Evolutionary conservation across 1,140 invertebrate species (phyloP).

Genomic region (Achroia grisella): DNA sequence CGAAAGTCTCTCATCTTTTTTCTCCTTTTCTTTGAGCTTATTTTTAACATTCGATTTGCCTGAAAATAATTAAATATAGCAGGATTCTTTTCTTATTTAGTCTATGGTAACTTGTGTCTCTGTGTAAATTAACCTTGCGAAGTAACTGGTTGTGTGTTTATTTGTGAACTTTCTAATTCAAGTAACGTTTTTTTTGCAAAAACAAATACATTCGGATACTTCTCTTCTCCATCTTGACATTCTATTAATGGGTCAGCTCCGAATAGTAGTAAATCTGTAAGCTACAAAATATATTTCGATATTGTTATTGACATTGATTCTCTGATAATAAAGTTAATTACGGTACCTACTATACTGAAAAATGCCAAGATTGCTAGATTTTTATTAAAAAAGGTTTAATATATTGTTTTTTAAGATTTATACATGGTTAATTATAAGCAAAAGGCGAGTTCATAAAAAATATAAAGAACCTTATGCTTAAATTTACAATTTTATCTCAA

Average conservation of each 20-base stretch:
- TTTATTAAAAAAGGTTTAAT: too few relatives aligned
- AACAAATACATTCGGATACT: conserved; percentile 46
- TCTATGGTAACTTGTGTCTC: too few relatives aligned
- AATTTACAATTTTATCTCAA: too few relatives aligned
- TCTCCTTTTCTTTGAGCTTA: conserved; percentile 21
- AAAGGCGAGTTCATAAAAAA: too few relatives aligned
- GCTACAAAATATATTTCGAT: conserved; percentile 21
- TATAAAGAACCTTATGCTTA: too few relatives aligned
- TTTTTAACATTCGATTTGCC: conserved; percentile 26
- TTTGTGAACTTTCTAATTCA: conserved; percentile 23
- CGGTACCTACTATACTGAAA: too few relatives aligned
- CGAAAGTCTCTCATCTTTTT: conserved; percentile 23
- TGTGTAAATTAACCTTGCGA: conserved; percentile 1
- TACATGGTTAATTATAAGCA: too few relatives aligned
- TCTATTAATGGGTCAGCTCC: conserved; percentile 50
- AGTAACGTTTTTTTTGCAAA: conserved; percentile 29
- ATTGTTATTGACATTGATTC: background rate
- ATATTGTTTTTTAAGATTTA: too few relatives aligned
- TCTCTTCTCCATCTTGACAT: conserved; percentile 36
- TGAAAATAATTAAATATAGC: conserved; percentile 2
- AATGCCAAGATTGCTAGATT: too few relatives aligned
- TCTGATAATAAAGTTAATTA: too few relatives aligned
- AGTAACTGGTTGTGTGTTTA: conserved; percentile 3
- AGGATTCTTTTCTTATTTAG: too few relatives aligned
- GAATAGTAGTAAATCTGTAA: conserved; percentile 43